Base-by-base conservation (phyloP, 2,888 invertebrate species). In the Tetramorium bicarinatum region DNA sequence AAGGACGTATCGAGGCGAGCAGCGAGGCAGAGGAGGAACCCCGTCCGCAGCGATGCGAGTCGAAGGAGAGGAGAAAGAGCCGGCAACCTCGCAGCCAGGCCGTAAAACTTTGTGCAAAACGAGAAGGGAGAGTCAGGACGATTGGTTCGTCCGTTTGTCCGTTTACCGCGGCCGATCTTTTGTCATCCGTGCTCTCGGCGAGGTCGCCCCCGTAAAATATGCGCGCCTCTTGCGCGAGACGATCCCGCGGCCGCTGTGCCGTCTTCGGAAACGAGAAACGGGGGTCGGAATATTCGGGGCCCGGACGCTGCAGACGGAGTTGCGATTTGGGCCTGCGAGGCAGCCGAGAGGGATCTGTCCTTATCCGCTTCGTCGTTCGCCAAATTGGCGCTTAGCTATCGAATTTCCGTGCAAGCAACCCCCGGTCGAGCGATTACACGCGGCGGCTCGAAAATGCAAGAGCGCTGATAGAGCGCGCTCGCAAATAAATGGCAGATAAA, bases 21-120 rank as follows among this genome's bases (percentile, higher is more conserved):
- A 25, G 47, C 47, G 72, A 61, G 59, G 59, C 47, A 21, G n/a
- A 72, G 79, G 79, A 72, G 72, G 79, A 80, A 49, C 59, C 72
- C 47, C 69, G 82, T 85, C 82, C 76, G 85, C 84, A 75, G 76
- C 72, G 79, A 74, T 80, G 75, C 72, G 84, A 84, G 81, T 77
- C 79, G 67, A 87, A 86, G 82, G 72, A 87, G 85, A 83, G 84
- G 84, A 82, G 84, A 61, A 18, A 89, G 91, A 93, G 89, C 92
- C 91, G 93, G 93, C 93, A 93, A 93, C 92, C 91, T 92, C 92
- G 93, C 93, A 91, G 86, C 90, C 89, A 76, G 89, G 89, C 92
- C 90, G 91, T 91, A 92, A 93, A 93, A 92, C 91, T 92, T 88
- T 75, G 87, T 86, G 84, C 91, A 93, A 93, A 93, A 93, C 91